These are phyloP conservation scores for Neopelma chrysocephalum DNA, from an alignment of 2,797 vertebrate species.

Conservation along the genomic window DNA sequence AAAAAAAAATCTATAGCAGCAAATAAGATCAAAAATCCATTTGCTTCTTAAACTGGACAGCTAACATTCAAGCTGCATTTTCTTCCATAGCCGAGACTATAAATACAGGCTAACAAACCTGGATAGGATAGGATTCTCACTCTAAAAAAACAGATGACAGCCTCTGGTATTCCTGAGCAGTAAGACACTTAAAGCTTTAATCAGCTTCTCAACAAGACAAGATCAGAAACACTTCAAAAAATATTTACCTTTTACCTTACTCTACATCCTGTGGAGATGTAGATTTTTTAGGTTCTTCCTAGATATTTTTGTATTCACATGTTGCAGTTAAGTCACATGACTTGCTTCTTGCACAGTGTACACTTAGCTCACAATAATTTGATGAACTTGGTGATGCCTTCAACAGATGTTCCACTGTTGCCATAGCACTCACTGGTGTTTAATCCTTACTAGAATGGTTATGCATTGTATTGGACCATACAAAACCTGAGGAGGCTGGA, in stretches of 20 bases:
- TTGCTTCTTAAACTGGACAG: constrained; percentile 54
- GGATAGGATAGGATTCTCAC: not conserved
- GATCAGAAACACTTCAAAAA: not conserved
- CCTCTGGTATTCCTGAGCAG: not conserved
- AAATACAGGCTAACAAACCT: constrained; percentile 22
- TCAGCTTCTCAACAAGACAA: not conserved
- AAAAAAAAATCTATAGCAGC: constrained; percentile 30
- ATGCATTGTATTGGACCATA: not conserved
- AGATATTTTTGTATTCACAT: not conserved
- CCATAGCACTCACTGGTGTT: not conserved
- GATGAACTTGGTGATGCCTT: not conserved
- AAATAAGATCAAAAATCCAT: constrained; percentile 53
- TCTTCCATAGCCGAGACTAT: not conserved
- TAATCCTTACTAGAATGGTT: not conserved
- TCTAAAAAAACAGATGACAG: not conserved
- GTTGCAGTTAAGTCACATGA: not conserved
- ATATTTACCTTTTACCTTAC: not conserved
- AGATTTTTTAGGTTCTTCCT: not conserved
- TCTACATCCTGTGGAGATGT: not conserved
- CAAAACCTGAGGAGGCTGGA: not conserved
- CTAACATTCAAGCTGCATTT: not conserved
- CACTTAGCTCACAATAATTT: not conserved
- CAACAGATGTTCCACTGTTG: not conserved
- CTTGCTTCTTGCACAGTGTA: not conserved
- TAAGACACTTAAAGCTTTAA: not conserved